Conservation (phyloP, 2,113 vertebrate genomes). For the Shinisaurus crocodilurus region DNA sequence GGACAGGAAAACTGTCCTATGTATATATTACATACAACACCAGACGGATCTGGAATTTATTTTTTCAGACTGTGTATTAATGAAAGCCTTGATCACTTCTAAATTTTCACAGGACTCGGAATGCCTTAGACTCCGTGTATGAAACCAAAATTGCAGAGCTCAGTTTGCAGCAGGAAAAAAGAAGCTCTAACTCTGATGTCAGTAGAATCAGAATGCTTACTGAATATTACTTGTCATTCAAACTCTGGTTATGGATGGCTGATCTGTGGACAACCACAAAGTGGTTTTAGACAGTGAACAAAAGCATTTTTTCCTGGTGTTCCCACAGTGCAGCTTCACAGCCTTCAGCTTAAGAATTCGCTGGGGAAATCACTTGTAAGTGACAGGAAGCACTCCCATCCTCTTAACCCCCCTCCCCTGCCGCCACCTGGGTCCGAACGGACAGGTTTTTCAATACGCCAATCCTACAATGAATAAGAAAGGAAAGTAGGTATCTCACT, state of each 20-base stretch:
- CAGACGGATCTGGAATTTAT: neutral
- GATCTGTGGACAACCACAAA: neutral
- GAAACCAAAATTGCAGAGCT: neutral
- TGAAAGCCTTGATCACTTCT: neutral
- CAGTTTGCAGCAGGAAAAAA: neutral
- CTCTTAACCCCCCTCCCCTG: neutral
- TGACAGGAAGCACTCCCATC: accelerated
- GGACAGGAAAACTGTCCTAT: neutral
- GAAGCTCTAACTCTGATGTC: neutral
- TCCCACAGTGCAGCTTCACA: accelerated
- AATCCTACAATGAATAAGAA: slow-evolving; percentile 7
- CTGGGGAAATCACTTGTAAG: neutral
- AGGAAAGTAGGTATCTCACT: neutral
- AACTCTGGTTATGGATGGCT: neutral
- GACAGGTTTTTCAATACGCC: neutral
- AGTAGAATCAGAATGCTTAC: neutral
- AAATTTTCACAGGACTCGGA: neutral
- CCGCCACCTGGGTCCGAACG: neutral
- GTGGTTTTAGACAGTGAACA: slow-evolving; percentile 17
- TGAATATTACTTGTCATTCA: neutral
- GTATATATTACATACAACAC: neutral
- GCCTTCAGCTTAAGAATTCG: neutral
- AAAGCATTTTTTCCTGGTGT: slow-evolving; percentile 1
- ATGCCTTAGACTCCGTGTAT: neutral
- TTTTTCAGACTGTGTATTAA: neutral